A percentile compares a stretch with the other conserved stretches of the same genome.
Evolutionary conservation across 64 coral and sea anemone species (phyloP).

Genomic region (Stichodactyla helianthus): DNA sequence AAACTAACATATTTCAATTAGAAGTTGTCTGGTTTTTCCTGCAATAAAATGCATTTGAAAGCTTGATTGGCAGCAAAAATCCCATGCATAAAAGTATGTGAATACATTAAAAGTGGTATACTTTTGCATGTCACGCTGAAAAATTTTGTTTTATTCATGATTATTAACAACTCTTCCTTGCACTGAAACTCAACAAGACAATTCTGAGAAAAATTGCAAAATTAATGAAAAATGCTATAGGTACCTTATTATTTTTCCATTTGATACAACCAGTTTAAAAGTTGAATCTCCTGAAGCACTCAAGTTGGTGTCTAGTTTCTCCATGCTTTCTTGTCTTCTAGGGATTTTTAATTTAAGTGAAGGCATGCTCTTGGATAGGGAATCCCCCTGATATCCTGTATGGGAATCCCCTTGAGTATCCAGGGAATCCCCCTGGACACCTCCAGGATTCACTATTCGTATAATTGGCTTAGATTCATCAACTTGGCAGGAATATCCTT

Average conservation of each 20-base stretch:
- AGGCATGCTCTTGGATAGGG: slow-evolving; percentile 62
- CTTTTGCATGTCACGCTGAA: no score
- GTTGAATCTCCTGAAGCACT: slow-evolving; percentile 56
- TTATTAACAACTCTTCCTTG: not conserved
- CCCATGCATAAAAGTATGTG: no score
- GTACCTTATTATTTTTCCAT: slow-evolving; percentile 94
- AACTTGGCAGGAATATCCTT: slow-evolving; percentile 63
- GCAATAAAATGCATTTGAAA: no score
- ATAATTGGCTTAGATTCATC: slow-evolving; percentile 82
- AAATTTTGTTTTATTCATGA: no score
- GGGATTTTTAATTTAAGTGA: slow-evolving; percentile 90
- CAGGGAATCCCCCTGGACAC: slow-evolving; percentile 46
- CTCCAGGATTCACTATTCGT: slow-evolving; percentile 59
- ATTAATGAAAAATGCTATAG: not conserved
- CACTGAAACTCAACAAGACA: no score
- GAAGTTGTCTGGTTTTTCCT: no score
- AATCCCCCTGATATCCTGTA: slow-evolving; percentile 35
- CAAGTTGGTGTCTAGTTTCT: not conserved
- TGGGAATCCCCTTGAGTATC: slow-evolving; percentile 8
- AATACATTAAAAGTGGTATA: no score
- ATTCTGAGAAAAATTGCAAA: no score
- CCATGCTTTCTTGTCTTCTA: slow-evolving; percentile 45
- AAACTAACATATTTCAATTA: no score
- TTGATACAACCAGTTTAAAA: slow-evolving; percentile 86
- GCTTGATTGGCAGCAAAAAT: no score